These are phyloP conservation scores for Gari tellinella DNA, from an alignment of 2,888 invertebrate genomes.

Conservation along the genomic window DNA sequence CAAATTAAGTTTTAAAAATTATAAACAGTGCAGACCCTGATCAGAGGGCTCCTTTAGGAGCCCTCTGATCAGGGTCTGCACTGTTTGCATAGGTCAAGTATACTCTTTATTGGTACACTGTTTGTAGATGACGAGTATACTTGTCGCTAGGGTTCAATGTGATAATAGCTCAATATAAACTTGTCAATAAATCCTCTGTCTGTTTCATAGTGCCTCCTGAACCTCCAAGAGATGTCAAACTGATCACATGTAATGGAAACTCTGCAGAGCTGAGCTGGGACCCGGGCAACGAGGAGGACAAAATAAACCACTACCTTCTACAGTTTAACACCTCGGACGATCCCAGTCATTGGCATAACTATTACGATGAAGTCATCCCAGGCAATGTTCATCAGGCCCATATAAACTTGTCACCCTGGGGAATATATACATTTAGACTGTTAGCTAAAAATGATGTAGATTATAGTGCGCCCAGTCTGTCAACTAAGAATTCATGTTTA, in stretches of 20 bases:
- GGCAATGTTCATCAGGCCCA: slow-evolving; percentile 59
- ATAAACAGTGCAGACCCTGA: no score
- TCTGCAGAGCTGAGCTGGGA: slow-evolving; percentile 88
- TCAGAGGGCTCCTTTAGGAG: no score
- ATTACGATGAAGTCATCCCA: slow-evolving; percentile 69
- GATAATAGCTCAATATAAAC: no score
- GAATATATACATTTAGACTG: slow-evolving; percentile 83
- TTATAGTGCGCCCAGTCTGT: slow-evolving; percentile 81
- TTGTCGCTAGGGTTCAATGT: no score
- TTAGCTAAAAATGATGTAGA: slow-evolving; percentile 82
- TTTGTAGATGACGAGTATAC: no score
- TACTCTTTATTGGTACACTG: no score
- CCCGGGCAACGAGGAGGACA: slow-evolving; percentile 95
- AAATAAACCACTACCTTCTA: slow-evolving; percentile 94
- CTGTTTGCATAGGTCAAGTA: no score
- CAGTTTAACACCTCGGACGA: slow-evolving; percentile 97
- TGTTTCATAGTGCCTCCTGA: slow-evolving; percentile 93
- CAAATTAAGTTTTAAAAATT: no score
- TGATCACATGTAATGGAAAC: slow-evolving; percentile 87
- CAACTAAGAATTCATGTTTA: slow-evolving; percentile 74
- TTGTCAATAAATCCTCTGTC: no score
- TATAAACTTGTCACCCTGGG: slow-evolving; percentile 79
- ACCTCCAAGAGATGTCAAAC: slow-evolving; percentile 88
- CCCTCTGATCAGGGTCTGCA: no score
- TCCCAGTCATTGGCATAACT: slow-evolving; percentile 92